Base-by-base conservation (phyloP, 2,797 vertebrate species). In the Pseudocheirus occidentalis region DNA sequence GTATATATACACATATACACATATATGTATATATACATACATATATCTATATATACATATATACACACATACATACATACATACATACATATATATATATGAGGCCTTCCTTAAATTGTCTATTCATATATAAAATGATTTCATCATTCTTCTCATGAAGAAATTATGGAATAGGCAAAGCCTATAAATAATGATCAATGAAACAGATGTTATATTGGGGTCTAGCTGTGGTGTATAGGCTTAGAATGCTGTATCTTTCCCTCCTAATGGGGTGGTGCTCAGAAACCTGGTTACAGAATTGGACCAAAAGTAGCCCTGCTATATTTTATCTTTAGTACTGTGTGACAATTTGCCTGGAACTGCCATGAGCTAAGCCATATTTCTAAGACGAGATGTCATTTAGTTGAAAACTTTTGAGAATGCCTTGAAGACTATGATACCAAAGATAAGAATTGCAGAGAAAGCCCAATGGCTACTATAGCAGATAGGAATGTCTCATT, bases 371-470 rank as follows among this genome's bases (percentile, higher is more conserved):
- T 90, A 62, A 95, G 27, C 3, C 53, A 21, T 56, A 62, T 93
- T 94, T 92, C 54, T 40, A 90, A 93, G 29, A 92, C 11, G 90
- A 54, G 66, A 59, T 58, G 27, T 21, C 66, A 90, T n/a, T 54
- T 90, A 59, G 16, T 7, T 55, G 12, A 87, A 92, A 73, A 53
- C 34, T 57, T 28, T 92, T 89, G 58, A 94, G 50, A 53, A 2
- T 52, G 14, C 89, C 90, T 55, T 40, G 93, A 90, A 91, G 40
- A 87, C 73, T 87, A 50, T 87, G 73, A 7, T 7, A 0, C 0
- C 24, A 7, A 6, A 1, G 0, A 29, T 90, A 62, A 46, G 81
- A 50, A 2, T 16, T 12, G 3, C 1, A 0, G 0, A 12, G 1
- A 10, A 50, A 62, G 2, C 2, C 0, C 11, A 29, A 1, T 2